phyloP scores from a whole-genome alignment of 2,888 invertebrate genomes.

The Deroplatys truncata region DNA sequence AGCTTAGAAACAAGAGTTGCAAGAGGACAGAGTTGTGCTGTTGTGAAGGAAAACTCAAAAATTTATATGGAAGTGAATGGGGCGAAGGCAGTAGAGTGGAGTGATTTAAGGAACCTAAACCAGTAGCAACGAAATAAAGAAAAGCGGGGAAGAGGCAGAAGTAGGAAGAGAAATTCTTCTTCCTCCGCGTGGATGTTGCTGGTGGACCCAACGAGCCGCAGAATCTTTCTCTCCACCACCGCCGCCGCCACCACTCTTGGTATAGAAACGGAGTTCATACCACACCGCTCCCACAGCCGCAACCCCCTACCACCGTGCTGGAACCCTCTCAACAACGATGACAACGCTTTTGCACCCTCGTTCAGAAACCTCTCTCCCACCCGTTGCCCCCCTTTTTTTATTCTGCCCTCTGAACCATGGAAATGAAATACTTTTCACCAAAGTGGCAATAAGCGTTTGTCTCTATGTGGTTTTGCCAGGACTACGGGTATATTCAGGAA shows the following conservation, averaged over 20 bases:
- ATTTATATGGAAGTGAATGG: conserved; percentile 5
- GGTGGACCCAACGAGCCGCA: conserved; percentile 20
- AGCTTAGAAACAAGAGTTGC: background rate
- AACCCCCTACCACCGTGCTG: background rate
- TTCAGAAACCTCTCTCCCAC: background rate
- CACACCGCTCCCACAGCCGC: background rate
- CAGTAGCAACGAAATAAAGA: background rate
- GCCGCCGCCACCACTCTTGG: background rate
- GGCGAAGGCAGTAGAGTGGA: background rate
- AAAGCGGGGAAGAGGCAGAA: background rate
- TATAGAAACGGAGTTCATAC: background rate
- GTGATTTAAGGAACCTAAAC: conserved; percentile 7
- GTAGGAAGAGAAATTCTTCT: background rate
- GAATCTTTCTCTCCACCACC: conserved; percentile 8
- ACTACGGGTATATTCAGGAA: background rate
- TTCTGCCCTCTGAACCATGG: background rate
- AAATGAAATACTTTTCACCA: background rate
- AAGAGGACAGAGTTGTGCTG: background rate
- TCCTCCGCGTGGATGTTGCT: background rate
- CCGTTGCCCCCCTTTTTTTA: background rate
- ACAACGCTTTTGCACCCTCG: background rate
- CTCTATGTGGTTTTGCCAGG: background rate
- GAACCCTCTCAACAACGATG: background rate
- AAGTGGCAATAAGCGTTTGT: background rate
- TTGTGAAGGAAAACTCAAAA: background rate